Conservation (phyloP, 2,113 vertebrate species). For the mouse (Mus musculus) region GRCm39 chr2:168283501-168284000, state of each 20-base stretch:
- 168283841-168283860: background rate
- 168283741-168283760: background rate
- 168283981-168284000: background rate
- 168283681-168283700: background rate
- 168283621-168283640: background rate
- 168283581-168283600: background rate
- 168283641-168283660: too few species aligned
- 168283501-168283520: background rate
- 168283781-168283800: background rate
- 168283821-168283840: background rate
- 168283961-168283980: background rate
- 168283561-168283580: background rate
- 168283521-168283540: background rate
- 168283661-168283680: background rate
- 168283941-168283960: background rate
- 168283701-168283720: background rate
- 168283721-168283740: background rate
- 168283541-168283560: background rate
- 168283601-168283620: background rate
- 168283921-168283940: background rate
- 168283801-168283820: background rate
- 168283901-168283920: background rate
- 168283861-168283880: background rate
- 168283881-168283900: background rate
- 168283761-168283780: background rate